These are phyloP conservation scores for Hyaena hyaena DNA, from an alignment of 2,113 vertebrate genomes.

Conservation along the genomic window DNA sequence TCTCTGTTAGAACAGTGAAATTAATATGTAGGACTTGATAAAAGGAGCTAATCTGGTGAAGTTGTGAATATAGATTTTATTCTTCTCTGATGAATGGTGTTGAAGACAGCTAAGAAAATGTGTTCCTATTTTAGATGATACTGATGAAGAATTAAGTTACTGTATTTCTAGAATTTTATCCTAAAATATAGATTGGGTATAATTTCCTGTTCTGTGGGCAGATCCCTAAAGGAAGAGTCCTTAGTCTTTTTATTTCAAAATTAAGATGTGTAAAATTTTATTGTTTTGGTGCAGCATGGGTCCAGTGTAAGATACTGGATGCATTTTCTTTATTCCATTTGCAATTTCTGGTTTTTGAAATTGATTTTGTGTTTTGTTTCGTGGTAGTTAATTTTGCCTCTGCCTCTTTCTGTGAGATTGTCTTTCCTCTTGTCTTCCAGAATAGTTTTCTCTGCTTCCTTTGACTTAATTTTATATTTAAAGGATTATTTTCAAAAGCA, in stretches of 20 bases:
- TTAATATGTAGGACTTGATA: not conserved
- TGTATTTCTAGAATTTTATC: slow-evolving; percentile 20
- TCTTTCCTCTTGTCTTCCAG: not conserved
- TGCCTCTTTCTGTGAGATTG: slow-evolving; percentile 18
- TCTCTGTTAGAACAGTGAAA: not conserved
- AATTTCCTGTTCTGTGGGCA: not conserved
- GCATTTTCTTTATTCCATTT: slow-evolving; percentile 20
- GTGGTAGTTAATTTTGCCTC: slow-evolving; percentile 13
- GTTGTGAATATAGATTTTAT: slow-evolving; percentile 28
- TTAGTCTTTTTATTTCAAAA: not conserved
- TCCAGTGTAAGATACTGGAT: not conserved
- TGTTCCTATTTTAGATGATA: not conserved
- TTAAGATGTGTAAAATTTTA: not conserved
- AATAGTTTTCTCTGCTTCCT: slow-evolving; percentile 7
- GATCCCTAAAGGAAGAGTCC: not conserved
- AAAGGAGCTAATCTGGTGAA: not conserved
- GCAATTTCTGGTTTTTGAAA: slow-evolving; percentile 9
- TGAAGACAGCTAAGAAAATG: not conserved
- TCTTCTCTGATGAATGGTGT: slow-evolving; percentile 8
- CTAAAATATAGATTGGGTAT: not conserved
- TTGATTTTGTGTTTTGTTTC: slow-evolving; percentile 2
- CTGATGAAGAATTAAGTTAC: slow-evolving; percentile 1
- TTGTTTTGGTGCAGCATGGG: not conserved
- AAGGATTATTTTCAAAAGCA: slow-evolving; percentile 15
- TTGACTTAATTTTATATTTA: slow-evolving; percentile 23